Evolutionary conservation across 2,113 vertebrate species (phyloP).

Genomic region (Crypturellus undulatus): DNA sequence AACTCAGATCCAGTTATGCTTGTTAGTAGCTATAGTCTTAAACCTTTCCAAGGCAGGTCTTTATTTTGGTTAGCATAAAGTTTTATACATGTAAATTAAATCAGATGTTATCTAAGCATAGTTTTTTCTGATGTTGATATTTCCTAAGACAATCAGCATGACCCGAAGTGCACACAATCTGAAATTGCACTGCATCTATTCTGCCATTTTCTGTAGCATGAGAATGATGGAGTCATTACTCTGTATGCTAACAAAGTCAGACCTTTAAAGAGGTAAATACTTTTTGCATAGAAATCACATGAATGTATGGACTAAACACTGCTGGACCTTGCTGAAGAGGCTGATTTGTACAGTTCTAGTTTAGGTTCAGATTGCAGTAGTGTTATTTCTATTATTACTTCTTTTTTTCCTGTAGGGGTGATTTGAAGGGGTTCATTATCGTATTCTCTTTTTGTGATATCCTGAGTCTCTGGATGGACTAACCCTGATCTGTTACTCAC

Average conservation of each 20-base stretch:
- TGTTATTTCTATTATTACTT: not conserved
- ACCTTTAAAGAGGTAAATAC: not conserved
- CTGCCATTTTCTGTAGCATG: not conserved
- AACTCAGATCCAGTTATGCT: not conserved
- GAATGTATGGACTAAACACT: not conserved
- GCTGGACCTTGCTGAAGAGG: not conserved
- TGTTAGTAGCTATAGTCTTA: not conserved
- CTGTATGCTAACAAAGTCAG: not conserved
- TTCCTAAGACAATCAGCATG: not conserved
- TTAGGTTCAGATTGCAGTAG: not conserved
- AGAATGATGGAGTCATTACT: not conserved
- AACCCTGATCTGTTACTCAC: not conserved
- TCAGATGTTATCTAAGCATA: not conserved
- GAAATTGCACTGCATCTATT: not conserved
- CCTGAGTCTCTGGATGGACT: not conserved
- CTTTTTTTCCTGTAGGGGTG: not conserved
- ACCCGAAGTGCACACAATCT: accelerated
- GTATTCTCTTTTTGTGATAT: not conserved
- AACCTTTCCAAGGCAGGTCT: not conserved
- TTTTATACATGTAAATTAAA: not conserved
- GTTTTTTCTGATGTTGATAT: not conserved
- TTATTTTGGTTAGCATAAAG: not conserved
- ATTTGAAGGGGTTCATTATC: not conserved
- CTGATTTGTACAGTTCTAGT: not conserved
- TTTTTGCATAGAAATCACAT: accelerated